A percentile compares a stretch with the other conserved stretches of the same genome.
Conservation (phyloP, 2,113 vertebrate genomes). For the Phylloscopus trochiloides region DNA sequence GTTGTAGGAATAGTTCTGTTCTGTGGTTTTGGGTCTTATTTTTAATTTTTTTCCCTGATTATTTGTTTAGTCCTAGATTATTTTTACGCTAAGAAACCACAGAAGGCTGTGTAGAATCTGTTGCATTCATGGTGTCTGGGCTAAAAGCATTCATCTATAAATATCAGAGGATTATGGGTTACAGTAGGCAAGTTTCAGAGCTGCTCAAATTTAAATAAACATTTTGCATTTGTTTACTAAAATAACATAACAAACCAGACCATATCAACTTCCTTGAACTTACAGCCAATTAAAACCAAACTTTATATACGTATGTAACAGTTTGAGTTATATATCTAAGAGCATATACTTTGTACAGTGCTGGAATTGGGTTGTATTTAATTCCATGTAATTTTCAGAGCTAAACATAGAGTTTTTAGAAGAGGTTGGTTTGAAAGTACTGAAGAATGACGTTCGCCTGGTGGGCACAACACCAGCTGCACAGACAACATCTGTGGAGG, state of each 20-base stretch:
- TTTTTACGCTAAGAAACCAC: conserved; percentile 51
- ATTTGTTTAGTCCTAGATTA: conserved; percentile 32
- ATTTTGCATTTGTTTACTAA: conserved; percentile 12
- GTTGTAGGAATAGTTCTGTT: neutral
- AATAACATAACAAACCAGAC: neutral
- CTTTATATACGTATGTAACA: neutral
- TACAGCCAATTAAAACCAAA: neutral
- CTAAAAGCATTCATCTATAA: conserved; percentile 47
- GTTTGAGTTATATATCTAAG: neutral
- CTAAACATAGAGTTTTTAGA: neutral
- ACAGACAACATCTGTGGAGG: neutral
- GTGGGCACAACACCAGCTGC: neutral
- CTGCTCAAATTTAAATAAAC: conserved; percentile 1
- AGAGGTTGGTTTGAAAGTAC: neutral
- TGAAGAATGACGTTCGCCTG: neutral
- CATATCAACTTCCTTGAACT: neutral
- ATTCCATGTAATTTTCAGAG: neutral
- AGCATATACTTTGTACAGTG: neutral
- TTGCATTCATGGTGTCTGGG: neutral
- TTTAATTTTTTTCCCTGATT: neutral
- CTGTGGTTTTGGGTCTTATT: neutral
- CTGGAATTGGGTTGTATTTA: neutral
- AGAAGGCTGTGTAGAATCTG: neutral
- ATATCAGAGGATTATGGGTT: conserved; percentile 44
- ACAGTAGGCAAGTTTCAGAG: conserved; percentile 8